Evolutionary conservation across 2,113 vertebrate genomes (phyloP).

Genomic region (Hemiprocne comata): DNA sequence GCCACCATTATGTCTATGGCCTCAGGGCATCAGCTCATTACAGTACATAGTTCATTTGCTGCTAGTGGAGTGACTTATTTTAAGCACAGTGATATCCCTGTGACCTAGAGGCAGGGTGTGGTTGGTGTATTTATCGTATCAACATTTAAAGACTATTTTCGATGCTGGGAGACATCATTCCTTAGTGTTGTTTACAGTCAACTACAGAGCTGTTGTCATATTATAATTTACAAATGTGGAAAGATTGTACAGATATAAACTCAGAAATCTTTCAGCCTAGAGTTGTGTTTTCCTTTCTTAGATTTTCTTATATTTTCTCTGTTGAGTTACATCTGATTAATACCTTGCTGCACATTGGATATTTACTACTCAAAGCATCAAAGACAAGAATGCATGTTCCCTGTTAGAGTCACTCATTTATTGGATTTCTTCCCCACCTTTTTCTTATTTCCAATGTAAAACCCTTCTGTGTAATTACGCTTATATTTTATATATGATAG

Average conservation of each 20-base stretch:
- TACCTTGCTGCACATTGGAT: background rate
- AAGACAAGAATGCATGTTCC: background rate
- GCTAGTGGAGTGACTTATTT: background rate
- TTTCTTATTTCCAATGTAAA: background rate
- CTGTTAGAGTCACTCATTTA: background rate
- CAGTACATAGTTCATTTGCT: background rate
- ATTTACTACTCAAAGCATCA: background rate
- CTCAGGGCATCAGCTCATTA: background rate
- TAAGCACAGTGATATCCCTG: background rate
- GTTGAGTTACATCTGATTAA: background rate
- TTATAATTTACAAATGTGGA: background rate
- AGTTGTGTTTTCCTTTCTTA: background rate
- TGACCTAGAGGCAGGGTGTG: background rate
- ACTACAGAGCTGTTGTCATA: background rate
- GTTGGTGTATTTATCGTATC: background rate
- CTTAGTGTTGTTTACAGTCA: background rate
- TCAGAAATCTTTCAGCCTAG: background rate
- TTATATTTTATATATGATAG: background rate
- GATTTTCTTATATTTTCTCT: background rate
- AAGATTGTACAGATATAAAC: background rate
- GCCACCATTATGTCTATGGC: background rate
- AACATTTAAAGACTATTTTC: background rate
- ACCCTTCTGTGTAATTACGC: background rate
- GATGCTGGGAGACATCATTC: background rate
- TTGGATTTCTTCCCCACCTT: background rate